A percentile compares a stretch with the other conserved stretches of the same genome.
Conservation (phyloP, 2,888 invertebrate genomes). For the Nomada ruficornis region DNA sequence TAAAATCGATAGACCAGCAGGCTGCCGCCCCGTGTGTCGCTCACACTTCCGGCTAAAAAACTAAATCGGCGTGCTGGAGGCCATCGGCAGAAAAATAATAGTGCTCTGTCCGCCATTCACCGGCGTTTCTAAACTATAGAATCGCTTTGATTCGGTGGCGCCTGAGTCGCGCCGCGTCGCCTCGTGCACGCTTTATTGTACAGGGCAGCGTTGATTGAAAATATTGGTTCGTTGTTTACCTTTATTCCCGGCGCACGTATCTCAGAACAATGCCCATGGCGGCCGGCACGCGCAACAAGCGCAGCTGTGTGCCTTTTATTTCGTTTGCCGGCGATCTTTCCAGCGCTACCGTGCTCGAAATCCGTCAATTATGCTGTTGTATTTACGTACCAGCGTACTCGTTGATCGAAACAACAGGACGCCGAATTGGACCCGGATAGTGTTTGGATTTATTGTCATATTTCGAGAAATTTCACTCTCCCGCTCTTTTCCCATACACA, state of each 20-base stretch:
- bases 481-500: background rate
- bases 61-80: constrained; percentile 52
- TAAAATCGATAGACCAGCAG: constrained; percentile 60
- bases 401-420: constrained; percentile 41
- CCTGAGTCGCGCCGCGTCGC: background rate
- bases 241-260: constrained; percentile 39
- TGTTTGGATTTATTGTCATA: constrained; percentile 46
- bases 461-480: constrained; percentile 21
- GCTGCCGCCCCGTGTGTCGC: constrained; percentile 40
- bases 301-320: constrained; percentile 47
- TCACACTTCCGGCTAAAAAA: constrained; percentile 58
- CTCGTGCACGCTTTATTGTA: constrained; percentile 45
- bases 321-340: constrained; percentile 37
- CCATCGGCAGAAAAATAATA: constrained; percentile 57
- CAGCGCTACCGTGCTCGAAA: constrained; percentile 22
- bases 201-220: constrained; percentile 57
- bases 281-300: constrained; percentile 15
- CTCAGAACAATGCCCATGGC: constrained; percentile 56
- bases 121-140: constrained; percentile 28
- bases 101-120: constrained; percentile 46
- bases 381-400: constrained; percentile 32
- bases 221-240: constrained; percentile 64
- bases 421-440: background rate
- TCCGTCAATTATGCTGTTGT: constrained; percentile 43
- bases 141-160: constrained; percentile 48